phyloP scores from a whole-genome alignment of 2,797 vertebrate genomes.

The Rhinoraja longicauda region DNA sequence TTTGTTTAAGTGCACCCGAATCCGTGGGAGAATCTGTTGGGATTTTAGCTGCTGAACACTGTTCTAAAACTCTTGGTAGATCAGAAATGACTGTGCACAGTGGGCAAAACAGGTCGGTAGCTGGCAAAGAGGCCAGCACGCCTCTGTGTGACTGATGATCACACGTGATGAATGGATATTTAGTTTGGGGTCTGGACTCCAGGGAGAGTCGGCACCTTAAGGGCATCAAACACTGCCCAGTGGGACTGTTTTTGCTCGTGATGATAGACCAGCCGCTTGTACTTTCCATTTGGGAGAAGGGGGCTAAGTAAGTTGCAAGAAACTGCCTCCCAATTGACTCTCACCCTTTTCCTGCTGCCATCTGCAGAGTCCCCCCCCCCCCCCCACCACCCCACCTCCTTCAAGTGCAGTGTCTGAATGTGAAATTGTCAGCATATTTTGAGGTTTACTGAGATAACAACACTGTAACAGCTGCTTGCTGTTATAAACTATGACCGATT shows the following conservation, averaged over 20 bases:
- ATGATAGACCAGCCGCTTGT: background rate
- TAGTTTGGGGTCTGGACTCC: background rate
- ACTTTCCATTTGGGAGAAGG: background rate
- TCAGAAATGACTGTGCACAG: background rate
- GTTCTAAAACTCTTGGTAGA: background rate
- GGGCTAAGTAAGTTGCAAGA: background rate
- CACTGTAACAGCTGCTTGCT: slow-evolving; percentile 14
- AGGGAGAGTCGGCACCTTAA: too few species aligned
- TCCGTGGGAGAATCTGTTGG: background rate
- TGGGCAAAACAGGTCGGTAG: background rate
- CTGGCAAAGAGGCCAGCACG: background rate
- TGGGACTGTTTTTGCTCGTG: background rate
- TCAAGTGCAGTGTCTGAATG: background rate
- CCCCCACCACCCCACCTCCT: background rate
- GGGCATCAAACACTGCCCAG: background rate
- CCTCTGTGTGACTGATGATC: too few species aligned
- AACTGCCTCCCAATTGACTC: background rate
- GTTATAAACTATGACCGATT: slow-evolving; percentile 29
- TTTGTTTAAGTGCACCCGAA: too few species aligned
- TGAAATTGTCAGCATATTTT: background rate
- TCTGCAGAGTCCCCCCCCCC: background rate
- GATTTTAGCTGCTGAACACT: background rate
- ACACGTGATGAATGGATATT: background rate
- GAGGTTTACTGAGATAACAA: slow-evolving; percentile 28
- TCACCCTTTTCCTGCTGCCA: background rate